Conservation (phyloP, 1,140 invertebrate species). For the Habropoda laboriosa region DNA sequence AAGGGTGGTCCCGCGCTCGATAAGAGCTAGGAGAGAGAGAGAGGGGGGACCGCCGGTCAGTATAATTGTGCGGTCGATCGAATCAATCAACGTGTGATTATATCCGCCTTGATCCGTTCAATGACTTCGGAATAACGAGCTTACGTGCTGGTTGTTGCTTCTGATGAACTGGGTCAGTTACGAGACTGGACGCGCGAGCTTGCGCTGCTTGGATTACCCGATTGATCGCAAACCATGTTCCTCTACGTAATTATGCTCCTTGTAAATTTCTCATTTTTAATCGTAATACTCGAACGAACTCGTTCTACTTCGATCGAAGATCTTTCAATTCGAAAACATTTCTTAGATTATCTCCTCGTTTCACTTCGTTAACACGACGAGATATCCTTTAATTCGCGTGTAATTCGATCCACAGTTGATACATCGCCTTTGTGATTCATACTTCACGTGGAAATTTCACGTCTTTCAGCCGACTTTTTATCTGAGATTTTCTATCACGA, state of each 20-base stretch:
- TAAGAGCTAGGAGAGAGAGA: too few species aligned
- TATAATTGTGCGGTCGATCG: slow-evolving; percentile 52
- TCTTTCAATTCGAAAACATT: neutral
- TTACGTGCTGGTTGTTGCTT: slow-evolving; percentile 17
- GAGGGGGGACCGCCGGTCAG: slow-evolving; percentile 5
- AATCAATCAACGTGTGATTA: slow-evolving; percentile 55
- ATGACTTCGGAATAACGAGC: slow-evolving; percentile 44
- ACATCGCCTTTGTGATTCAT: neutral
- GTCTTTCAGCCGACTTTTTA: too few species aligned
- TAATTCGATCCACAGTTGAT: slow-evolving; percentile 27
- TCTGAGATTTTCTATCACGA: too few species aligned
- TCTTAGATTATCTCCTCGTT: neutral
- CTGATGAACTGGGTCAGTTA: neutral
- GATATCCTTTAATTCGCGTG: neutral
- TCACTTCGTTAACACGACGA: neutral
- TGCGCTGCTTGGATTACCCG: too few species aligned
- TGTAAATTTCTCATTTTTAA: too few species aligned
- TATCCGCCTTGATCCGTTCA: slow-evolving; percentile 39
- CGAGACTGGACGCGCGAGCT: neutral
- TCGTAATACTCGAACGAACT: too few species aligned
- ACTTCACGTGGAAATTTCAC: too few species aligned
- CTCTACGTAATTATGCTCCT: too few species aligned
- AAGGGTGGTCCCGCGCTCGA: slow-evolving; percentile 20
- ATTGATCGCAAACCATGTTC: too few species aligned
- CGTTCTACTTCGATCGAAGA: neutral